Conservation (phyloP, 2,113 vertebrate species). For the Typhlomys cinereus region DNA sequence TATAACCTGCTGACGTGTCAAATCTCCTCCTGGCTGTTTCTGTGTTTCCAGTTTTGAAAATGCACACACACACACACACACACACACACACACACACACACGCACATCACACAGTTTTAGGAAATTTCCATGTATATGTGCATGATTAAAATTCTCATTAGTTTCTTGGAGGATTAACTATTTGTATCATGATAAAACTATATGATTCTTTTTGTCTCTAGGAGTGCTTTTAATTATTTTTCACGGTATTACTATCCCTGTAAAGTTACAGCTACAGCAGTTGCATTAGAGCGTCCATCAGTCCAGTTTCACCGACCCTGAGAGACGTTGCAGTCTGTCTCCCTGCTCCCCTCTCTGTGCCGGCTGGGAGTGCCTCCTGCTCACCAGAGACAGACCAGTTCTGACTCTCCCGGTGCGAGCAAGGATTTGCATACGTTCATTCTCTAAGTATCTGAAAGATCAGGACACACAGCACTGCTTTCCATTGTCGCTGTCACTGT, state of each 20-base stretch:
- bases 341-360: background rate
- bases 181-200: background rate
- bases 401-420: background rate
- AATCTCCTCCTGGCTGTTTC: background rate
- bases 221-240: background rate
- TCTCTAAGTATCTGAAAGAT: background rate
- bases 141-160: background rate
- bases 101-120: too few species aligned
- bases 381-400: background rate
- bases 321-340: background rate
- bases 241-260: background rate
- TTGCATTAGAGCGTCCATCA: background rate
- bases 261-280: background rate
- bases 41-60: background rate
- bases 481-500: background rate
- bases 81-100: too few species aligned
- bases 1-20: background rate
- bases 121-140: background rate
- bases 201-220: background rate
- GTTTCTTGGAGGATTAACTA: background rate
- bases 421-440: background rate
- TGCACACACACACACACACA: too few species aligned
- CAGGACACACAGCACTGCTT: background rate
- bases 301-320: background rate
- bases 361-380: background rate